Evolutionary conservation across 2,113 vertebrate species (phyloP), one percentile per base, ranked within the genome.

Genomic region (Tragulus kanchil): DNA sequence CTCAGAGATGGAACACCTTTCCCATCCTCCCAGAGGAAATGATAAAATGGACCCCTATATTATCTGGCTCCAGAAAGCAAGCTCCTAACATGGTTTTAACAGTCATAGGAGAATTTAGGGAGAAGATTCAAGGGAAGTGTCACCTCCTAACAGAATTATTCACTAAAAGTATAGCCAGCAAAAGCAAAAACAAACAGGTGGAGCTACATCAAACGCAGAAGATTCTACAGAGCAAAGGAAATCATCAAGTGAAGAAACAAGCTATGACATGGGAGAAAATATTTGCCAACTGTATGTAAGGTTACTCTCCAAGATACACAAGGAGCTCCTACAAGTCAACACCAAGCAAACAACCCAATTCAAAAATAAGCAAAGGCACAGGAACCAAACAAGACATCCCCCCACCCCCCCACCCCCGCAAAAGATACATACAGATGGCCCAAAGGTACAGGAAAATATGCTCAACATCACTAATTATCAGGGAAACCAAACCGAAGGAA

Each of bases 11-110:
- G 26, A 81, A 9, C 65, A 8, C 15, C 7, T 64, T 65, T 2
- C 21, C 48, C 67, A n/a, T 17, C 50, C 21, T 42, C 42, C 26
- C 64, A 19, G 62, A 52, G 14, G 42, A 31, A 28, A 28, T 8
- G 36, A 59, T 11, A 84, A 17, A 78, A 48, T 6, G 50, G n/a
- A 52, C 10, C 28, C 23, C 42, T 5, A 0, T 3, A 16, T 10
- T 56, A 28, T 45, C 21, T 21, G 50, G 31, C 4, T 71, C 42
- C 50, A 42, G 81, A 65, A 25, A 90, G 14, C 3, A 5, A 65
- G 1, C 1, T 26, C 7, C 26, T 54, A 12, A 4, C 8, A 1
- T 0, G 0, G 23, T 25, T 36, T 21, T 64, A 5, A 15, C 14
- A 62, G 13, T 21, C 28, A 50, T 8, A 6, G 6, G 54, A 95